Percentiles rank a stretch among this genome's conserved stretches.
phyloP scores from a whole-genome alignment of 2,797 vertebrate genomes.

The Anguilla pacifica region DNA sequence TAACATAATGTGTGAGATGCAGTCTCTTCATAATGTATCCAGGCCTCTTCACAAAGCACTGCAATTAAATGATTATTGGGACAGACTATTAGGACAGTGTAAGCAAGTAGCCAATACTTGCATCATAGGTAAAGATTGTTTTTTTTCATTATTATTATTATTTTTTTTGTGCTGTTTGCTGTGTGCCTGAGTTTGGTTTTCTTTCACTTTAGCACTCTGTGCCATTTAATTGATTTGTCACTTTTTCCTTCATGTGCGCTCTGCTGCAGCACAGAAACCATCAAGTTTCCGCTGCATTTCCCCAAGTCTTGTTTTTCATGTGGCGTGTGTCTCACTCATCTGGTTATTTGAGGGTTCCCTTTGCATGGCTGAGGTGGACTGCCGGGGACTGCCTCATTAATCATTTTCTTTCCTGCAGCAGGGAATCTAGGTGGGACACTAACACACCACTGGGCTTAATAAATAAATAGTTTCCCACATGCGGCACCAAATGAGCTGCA shows the following conservation, averaged over 20 bases:
- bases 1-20: background rate
- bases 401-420: background rate
- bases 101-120: background rate
- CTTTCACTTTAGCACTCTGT: background rate
- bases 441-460: background rate
- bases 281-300: background rate
- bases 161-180: background rate
- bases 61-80: slow-evolving; percentile 8
- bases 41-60: background rate
- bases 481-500: background rate
- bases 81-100: background rate
- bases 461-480: background rate
- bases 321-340: background rate
- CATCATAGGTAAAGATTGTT: background rate
- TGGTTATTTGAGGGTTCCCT: background rate
- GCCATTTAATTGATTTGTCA: background rate
- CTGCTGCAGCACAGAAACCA: background rate
- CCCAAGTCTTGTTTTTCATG: background rate
- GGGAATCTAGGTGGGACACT: background rate
- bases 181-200: background rate
- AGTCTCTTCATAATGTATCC: background rate
- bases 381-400: background rate
- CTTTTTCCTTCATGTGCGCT: background rate
- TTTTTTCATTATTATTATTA: background rate
- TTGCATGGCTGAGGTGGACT: background rate